These are phyloP conservation scores for Drosophila murphyi DNA, from an alignment of 1,140 invertebrate genomes.

Conservation along the genomic window DNA sequence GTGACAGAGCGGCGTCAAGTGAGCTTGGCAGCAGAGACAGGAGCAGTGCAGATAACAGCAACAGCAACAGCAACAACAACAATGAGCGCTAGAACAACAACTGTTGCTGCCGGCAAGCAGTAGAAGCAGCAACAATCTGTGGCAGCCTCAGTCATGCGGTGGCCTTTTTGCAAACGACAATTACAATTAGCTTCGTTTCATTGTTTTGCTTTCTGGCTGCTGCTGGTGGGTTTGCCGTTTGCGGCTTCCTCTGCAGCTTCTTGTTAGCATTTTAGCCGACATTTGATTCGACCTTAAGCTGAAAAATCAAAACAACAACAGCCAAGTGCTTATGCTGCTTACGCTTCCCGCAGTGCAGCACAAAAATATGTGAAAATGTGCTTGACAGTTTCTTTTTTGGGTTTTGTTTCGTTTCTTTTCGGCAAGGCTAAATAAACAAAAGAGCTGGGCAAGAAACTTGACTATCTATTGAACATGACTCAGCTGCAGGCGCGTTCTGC, in stretches of 20 bases:
- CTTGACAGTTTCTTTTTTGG: background rate
- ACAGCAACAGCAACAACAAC: constrained; percentile 34
- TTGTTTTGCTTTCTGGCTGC: constrained; percentile 47
- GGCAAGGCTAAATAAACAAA: constrained; percentile 20
- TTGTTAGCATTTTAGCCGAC: constrained; percentile 81
- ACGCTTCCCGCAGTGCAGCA: constrained; percentile 6
- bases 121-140: constrained; percentile 24
- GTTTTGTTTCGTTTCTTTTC: background rate
- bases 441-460: constrained; percentile 32
- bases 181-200: constrained; percentile 81
- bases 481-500: constrained; percentile 38
- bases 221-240: constrained; percentile 45
- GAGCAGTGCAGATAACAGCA: constrained; percentile 46
- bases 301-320: constrained; percentile 28
- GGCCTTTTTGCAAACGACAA: constrained; percentile 79
- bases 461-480: constrained; percentile 46
- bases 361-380: background rate
- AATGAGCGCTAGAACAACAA: constrained; percentile 40
- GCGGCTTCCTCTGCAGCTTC: constrained; percentile 76
- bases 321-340: constrained; percentile 24
- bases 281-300: constrained; percentile 74
- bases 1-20: constrained; percentile 73
- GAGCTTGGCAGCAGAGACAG: constrained; percentile 49
- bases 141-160: constrained; percentile 52
- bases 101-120: constrained; percentile 27